A percentile compares a stretch with the other conserved stretches of the same genome.
Evolutionary conservation across 1,140 invertebrate species (phyloP).

Genomic region (Gerris buenoi): DNA sequence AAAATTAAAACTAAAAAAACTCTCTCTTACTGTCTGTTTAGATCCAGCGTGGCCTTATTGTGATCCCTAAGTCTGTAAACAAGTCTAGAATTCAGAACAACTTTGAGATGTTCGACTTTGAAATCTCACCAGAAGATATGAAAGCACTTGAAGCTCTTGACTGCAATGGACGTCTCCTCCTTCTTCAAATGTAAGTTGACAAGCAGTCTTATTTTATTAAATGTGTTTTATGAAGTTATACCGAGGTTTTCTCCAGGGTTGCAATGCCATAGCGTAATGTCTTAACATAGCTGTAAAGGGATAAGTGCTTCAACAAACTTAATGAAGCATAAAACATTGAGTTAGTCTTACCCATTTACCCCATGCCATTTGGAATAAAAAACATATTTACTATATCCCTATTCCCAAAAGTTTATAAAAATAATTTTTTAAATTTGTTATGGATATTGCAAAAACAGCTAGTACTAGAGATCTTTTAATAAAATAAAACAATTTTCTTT

Average conservation of each 20-base stretch:
- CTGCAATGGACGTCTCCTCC: constrained; percentile 23
- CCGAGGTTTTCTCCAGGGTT: neutral
- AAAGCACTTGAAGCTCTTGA: constrained; percentile 29
- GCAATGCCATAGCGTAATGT: neutral
- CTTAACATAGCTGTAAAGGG: neutral
- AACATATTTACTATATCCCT: no score
- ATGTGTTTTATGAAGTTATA: neutral
- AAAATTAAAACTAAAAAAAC: no score
- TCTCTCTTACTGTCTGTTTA: no score
- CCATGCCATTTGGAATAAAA: neutral
- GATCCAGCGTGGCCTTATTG: constrained; percentile 36
- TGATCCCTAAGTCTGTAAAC: constrained; percentile 50
- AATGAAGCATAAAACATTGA: no score
- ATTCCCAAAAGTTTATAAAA: no score
- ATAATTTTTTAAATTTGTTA: no score
- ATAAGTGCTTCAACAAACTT: no score
- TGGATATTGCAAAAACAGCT: no score
- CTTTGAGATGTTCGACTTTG: constrained; percentile 54
- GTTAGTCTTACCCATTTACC: neutral
- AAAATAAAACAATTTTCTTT: no score
- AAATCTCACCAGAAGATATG: constrained; percentile 39
- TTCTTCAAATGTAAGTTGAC: constrained; percentile 23
- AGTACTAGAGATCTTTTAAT: no score
- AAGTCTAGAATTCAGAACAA: constrained; percentile 51
- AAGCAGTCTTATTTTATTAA: neutral